phyloP scores from a whole-genome alignment of 2,888 invertebrate genomes.

The Stenurella melanura region DNA sequence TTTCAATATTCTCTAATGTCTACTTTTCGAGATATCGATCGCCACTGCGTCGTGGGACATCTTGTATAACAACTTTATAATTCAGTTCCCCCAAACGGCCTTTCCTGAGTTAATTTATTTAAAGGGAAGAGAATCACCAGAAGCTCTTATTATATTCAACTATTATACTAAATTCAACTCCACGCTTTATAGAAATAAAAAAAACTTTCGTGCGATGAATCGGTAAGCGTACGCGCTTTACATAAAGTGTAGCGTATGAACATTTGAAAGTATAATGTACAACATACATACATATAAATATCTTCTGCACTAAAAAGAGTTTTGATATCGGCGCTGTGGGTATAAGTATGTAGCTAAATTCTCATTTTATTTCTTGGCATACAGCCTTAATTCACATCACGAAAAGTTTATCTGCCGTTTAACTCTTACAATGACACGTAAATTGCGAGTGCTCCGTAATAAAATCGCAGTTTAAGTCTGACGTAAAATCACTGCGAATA shows the following conservation, averaged over 20 bases:
- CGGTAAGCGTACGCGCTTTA: background rate
- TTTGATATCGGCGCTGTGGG: background rate
- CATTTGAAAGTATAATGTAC: slow-evolving; percentile 21
- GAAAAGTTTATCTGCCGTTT: background rate
- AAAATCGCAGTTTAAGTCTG: background rate
- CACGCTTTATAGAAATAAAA: too few relatives aligned
- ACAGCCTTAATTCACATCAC: slow-evolving; percentile 3
- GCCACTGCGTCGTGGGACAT: too few relatives aligned
- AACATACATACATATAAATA: background rate
- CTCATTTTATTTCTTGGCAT: background rate
- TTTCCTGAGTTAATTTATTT: too few relatives aligned
- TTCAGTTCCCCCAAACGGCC: too few relatives aligned
- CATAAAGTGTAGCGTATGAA: background rate
- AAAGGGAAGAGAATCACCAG: too few relatives aligned
- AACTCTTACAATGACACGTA: background rate
- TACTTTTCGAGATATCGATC: too few relatives aligned
- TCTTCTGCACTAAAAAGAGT: background rate
- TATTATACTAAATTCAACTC: too few relatives aligned
- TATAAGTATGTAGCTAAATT: background rate
- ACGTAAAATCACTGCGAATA: background rate
- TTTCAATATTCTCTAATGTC: too few relatives aligned
- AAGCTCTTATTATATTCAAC: too few relatives aligned
- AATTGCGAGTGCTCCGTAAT: background rate
- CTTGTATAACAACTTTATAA: too few relatives aligned
- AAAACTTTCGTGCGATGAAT: too few relatives aligned